Evolutionary conservation across 1,140 invertebrate genomes (phyloP), one percentile per base, ranked within the genome.

Genomic region (Sinonovacula constricta): DNA sequence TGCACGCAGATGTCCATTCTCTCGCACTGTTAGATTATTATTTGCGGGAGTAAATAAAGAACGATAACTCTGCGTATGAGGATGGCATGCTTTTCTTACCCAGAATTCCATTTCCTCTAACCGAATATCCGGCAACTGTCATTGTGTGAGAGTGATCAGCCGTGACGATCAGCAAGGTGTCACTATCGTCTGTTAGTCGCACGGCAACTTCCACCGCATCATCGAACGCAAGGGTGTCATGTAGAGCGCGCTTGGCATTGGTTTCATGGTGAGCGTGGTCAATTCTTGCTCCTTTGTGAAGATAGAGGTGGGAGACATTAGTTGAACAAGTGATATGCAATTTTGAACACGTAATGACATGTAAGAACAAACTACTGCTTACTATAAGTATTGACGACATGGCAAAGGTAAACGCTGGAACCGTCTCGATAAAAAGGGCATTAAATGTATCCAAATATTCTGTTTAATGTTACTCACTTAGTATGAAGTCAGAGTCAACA

Each of bases 231-330:
- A 95, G 88, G 0, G 95, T 94, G 90, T 99, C 97, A 62, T 93
- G 91, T 0, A 98, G 89, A 0, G 97, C 96, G 77, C 94, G 93
- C 62, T 94, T 93, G 0, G 96, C 97, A 56, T 94, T 92, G 0
- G 95, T 95, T 26, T 94, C 91, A 91, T 98, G 97, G 90, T 98
- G 96, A 0, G 94, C 96, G 83, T 94, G 94, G 90, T 98, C 97
- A 34, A 99, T 97, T 39, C 88, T 79, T 5, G 92, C 92, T 87
- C 88, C 91, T 87, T n/a, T n/a, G n/a, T n/a, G n/a, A n/a, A n/a
- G n/a, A n/a, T n/a, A n/a, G n/a, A n/a, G n/a, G n/a, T n/a, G n/a
- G n/a, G n/a, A n/a, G n/a, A n/a, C n/a, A n/a, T n/a, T n/a, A n/a
- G n/a, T n/a, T n/a, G n/a, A n/a, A n/a, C n/a, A n/a, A n/a, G n/a